Percentiles rank a stretch among this genome's conserved stretches.
These are phyloP conservation scores for Hemibagrus wyckioides DNA, from an alignment of 2,113 vertebrate species.

Conservation along the genomic window DNA sequence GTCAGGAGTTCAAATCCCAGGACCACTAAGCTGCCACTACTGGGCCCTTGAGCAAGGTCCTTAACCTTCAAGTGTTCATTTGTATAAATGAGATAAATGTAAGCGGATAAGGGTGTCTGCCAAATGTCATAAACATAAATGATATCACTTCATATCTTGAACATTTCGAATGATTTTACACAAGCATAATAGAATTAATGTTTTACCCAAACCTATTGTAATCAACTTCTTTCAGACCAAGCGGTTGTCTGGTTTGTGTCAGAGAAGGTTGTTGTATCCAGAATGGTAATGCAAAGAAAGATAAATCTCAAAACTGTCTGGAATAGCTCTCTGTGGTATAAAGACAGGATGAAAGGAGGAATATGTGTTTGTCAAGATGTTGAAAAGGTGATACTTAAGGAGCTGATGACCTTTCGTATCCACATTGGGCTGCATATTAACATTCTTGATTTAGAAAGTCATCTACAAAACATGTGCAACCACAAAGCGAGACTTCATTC, in stretches of 20 bases:
- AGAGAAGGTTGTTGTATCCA: not conserved
- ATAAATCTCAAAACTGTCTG: not conserved
- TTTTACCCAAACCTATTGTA: not conserved
- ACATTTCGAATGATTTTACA: not conserved
- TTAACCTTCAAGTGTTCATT: too few relatives aligned
- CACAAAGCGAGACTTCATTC: not conserved
- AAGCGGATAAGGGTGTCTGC: too few relatives aligned
- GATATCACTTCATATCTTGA: not conserved
- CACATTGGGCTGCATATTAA: conserved; percentile 7
- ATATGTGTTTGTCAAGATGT: not conserved
- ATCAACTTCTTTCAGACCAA: not conserved
- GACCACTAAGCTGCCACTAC: too few relatives aligned
- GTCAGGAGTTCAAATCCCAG: too few relatives aligned
- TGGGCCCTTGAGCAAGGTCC: too few relatives aligned
- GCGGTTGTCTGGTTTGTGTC: not conserved
- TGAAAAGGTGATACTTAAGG: not conserved
- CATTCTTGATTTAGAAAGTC: not conserved
- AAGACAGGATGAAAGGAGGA: not conserved
- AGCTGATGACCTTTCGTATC: conserved; percentile 13
- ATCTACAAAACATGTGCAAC: not conserved
- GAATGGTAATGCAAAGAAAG: conserved; percentile 1
- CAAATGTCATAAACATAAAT: too few relatives aligned
- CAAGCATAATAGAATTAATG: not conserved
- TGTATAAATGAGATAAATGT: too few relatives aligned
- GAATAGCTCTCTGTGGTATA: not conserved